Evolutionary conservation across 1,140 invertebrate genomes (phyloP), one percentile per base, ranked within the genome.

Genomic region (Nylanderia fulva): DNA sequence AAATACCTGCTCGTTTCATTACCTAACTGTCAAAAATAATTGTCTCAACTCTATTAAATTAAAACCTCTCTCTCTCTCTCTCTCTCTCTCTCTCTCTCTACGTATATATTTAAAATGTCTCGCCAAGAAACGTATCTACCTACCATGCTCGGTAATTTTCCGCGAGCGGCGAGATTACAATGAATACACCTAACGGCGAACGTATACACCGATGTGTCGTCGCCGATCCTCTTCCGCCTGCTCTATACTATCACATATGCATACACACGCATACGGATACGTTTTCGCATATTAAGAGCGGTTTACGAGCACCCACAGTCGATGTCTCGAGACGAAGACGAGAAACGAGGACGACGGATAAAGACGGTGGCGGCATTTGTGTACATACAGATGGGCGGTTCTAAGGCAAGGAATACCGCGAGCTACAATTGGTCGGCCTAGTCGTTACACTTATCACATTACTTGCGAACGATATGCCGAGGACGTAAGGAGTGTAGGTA

Each of bases 371-470:
- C 80, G 87, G 86, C 89, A 89, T 88, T 90, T 89, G 90, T 85
- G 88, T 84, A 88, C 86, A 90, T 87, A 90, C 88, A 89, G 90
- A 93, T 91, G 91, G 92, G 91, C 92, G 93, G 90, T 91, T 89
- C 91, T 86, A 21, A 82, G 36, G 56, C 77, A 74, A 79, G 86
- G 63, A 91, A 90, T 87, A 66, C 52, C 85, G 71, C 69, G 72
- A 76, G 68, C 85, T 90, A 87, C 93, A 93, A 94, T 94, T 93
- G 93, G 92, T 64, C 85, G 88, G 82, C 13, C 76, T 75, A 90
- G 77, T 91, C 91, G 92, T 93, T 92, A 93, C 87, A 91, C 91
- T 93, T 93, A 93, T 94, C 92, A 88, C 90, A 83, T 91, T 89
- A 89, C 90, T 86, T 86, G 68, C 56, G 61, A 86, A 36, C 85